phyloP scores from a whole-genome alignment of 2,888 invertebrate genomes.

The Lasioglossum marginatum region DNA sequence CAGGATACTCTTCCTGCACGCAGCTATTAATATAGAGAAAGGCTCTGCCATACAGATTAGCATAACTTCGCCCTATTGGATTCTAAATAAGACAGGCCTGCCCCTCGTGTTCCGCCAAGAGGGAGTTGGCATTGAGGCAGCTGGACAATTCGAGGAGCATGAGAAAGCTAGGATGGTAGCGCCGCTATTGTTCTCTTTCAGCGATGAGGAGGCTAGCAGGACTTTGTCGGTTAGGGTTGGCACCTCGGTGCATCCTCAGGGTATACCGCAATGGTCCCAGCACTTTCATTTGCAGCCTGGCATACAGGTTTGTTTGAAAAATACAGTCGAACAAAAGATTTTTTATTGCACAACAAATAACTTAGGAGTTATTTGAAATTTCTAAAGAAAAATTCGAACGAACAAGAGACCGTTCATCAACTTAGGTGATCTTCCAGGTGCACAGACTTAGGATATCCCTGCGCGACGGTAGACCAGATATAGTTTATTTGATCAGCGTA shows the following conservation, averaged over 20 bases:
- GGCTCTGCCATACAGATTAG: slow-evolving; percentile 89
- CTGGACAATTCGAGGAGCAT: slow-evolving; percentile 97
- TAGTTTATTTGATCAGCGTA: slow-evolving; percentile 94
- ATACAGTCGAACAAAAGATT: background rate
- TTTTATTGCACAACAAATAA: no score
- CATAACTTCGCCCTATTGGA: slow-evolving; percentile 96
- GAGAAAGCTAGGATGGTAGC: slow-evolving; percentile 96
- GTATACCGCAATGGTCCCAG: slow-evolving; percentile 91
- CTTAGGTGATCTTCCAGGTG: slow-evolving; percentile 73
- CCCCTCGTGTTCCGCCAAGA: slow-evolving; percentile 98
- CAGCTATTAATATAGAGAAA: slow-evolving; percentile 87
- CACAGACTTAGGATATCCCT: slow-evolving; percentile 87
- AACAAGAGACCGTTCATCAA: background rate
- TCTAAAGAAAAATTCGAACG: background rate
- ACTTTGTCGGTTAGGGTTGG: slow-evolving; percentile 93
- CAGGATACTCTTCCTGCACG: slow-evolving; percentile 91
- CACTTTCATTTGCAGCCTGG: slow-evolving; percentile 94
- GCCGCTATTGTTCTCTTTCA: slow-evolving; percentile 97
- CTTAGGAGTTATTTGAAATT: slow-evolving; percentile 55
- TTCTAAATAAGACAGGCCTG: slow-evolving; percentile 97
- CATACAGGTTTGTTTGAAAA: slow-evolving; percentile 87
- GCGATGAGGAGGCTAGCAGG: slow-evolving; percentile 94
- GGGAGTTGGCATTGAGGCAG: slow-evolving; percentile 90
- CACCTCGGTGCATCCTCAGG: slow-evolving; percentile 86
- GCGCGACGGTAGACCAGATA: slow-evolving; percentile 88